Evolutionary conservation across 2,797 vertebrate genomes (phyloP).

Genomic region (Sebastes trivittatus): DNA sequence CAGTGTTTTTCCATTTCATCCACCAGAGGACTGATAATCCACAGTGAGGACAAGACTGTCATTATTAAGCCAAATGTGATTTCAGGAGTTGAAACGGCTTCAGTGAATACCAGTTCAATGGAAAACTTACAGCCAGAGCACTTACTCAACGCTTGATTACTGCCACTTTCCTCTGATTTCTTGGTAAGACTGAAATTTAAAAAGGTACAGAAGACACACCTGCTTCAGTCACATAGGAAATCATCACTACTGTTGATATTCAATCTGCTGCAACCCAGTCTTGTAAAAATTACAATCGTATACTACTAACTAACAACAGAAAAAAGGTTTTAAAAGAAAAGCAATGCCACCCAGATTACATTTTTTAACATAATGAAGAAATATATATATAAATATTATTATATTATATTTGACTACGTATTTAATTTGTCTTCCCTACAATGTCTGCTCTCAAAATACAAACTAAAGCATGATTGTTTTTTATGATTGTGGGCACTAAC

Average conservation of each 20-base stretch:
- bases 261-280: neutral
- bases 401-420: neutral
- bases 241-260: neutral
- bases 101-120: neutral
- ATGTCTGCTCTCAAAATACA: neutral
- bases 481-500: neutral
- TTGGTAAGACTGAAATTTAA: neutral
- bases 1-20: conserved; percentile 12
- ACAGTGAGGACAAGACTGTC: neutral
- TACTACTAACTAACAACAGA: neutral
- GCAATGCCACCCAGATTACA: too few species aligned
- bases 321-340: neutral
- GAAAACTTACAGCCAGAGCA: neutral
- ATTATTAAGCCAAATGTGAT: neutral
- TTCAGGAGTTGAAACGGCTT: neutral
- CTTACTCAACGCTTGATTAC: neutral
- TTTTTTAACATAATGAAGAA: neutral
- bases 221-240: neutral
- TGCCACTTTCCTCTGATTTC: neutral
- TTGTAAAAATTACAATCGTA: neutral
- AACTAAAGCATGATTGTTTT: neutral
- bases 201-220: neutral
- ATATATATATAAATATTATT: neutral
- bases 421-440: neutral
- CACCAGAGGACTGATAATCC: neutral